Conservation (phyloP, 2,797 vertebrate genomes). For the Telmatherina bonti region DNA sequence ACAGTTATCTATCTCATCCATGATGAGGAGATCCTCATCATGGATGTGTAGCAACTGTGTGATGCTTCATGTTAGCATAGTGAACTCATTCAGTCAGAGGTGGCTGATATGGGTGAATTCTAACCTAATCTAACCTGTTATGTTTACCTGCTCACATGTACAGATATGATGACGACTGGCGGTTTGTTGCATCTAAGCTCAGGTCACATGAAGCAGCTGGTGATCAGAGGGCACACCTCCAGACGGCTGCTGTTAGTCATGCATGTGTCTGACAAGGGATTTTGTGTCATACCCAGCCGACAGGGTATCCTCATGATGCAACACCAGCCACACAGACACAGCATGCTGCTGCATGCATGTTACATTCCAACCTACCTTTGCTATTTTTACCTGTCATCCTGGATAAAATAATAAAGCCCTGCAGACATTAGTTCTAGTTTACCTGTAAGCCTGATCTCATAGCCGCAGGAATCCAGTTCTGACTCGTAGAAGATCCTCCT, state of each 20-base stretch:
- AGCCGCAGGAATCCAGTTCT: no score
- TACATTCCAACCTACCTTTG: slow-evolving; percentile 12
- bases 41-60: no score
- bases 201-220: slow-evolving; percentile 6
- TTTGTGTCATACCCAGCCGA: slow-evolving; percentile 7
- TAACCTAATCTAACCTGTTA: no score
- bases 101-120: no score
- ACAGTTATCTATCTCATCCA: no score
- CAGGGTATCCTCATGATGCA: slow-evolving; percentile 45
- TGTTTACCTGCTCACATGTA: no score
- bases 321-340: slow-evolving; percentile 1
- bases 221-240: slow-evolving; percentile 21
- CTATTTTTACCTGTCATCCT: slow-evolving; percentile 20
- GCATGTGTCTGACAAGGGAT: not conserved
- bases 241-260: slow-evolving; percentile 21
- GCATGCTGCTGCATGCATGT: slow-evolving; percentile 35
- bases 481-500: no score
- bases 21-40: no score
- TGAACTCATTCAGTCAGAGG: no score
- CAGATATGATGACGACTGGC: not conserved
- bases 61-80: no score
- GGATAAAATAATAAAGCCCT: not conserved
- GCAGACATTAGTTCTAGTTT: not conserved
- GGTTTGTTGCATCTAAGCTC: not conserved
- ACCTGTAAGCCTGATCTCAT: no score